A percentile compares a stretch with the other conserved stretches of the same genome.
Evolutionary conservation across 2,797 vertebrate genomes (phyloP).

Genomic region (Nannoperca australis): DNA sequence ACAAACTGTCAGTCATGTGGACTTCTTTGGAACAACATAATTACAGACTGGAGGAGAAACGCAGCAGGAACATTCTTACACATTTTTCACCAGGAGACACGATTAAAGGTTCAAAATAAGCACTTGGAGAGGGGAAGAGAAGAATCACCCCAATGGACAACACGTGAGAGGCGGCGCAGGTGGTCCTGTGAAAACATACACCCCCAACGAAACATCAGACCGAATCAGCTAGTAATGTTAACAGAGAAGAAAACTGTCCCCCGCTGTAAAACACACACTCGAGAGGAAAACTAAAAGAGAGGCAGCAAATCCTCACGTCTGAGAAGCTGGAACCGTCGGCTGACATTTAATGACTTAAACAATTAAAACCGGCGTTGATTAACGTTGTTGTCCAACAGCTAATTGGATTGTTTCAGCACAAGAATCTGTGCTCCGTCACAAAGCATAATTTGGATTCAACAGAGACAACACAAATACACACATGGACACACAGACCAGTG

Average conservation of each 20-base stretch:
- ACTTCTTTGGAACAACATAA: constrained; percentile 58
- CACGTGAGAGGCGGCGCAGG: neutral
- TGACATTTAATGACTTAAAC: neutral
- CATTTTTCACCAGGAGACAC: neutral
- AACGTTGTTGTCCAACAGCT: neutral
- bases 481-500: neutral
- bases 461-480: neutral
- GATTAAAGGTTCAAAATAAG: constrained; percentile 13
- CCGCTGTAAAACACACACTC: neutral
- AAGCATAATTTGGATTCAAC: constrained; percentile 19
- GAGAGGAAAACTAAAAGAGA: neutral
- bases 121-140: neutral
- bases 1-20: constrained; percentile 48
- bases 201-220: neutral
- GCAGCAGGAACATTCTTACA: constrained; percentile 30
- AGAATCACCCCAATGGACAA: neutral
- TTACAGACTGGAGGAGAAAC: constrained; percentile 49
- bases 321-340: neutral
- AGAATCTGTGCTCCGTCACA: constrained; percentile 4
- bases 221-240: neutral
- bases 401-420: neutral
- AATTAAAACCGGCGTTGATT: neutral
- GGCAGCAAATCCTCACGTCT: neutral
- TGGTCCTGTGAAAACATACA: neutral
- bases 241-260: neutral